A percentile compares a stretch with the other conserved stretches of the same genome.
These are phyloP conservation scores for Brienomyrus brachyistius DNA, from an alignment of 2,113 vertebrate species.

Conservation along the genomic window DNA sequence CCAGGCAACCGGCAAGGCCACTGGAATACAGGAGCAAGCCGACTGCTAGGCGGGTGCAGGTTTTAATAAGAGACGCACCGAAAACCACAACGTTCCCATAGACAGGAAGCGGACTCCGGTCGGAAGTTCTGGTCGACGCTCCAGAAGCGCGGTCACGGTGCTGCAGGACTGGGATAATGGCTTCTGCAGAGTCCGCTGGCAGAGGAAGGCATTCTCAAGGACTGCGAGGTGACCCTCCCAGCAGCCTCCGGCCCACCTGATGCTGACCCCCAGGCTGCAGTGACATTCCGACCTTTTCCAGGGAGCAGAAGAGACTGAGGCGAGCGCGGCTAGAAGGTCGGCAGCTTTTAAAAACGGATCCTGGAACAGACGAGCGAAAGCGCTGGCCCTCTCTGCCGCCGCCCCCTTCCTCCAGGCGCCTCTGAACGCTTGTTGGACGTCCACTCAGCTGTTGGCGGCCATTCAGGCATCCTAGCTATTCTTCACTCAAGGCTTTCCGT, in stretches of 20 bases:
- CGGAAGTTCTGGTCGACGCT: background rate
- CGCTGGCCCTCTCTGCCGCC: background rate
- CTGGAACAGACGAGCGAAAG: background rate
- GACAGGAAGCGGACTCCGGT: background rate
- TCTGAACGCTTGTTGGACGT: background rate
- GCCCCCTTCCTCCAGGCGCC: background rate
- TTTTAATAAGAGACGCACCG: background rate
- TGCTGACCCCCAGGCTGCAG: background rate
- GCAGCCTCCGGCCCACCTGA: background rate
- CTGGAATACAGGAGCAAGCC: background rate
- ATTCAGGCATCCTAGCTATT: background rate
- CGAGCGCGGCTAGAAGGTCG: background rate
- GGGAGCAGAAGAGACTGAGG: background rate
- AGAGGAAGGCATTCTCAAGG: background rate
- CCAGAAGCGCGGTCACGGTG: background rate
- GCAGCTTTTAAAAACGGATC: background rate
- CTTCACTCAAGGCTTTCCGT: background rate
- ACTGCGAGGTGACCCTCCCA: background rate
- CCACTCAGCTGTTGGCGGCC: background rate
- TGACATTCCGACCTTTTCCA: background rate
- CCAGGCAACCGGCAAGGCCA: slow-evolving; percentile 22
- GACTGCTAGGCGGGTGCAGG: background rate
- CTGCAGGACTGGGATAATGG: background rate
- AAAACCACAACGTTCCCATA: background rate
- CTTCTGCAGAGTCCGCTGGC: background rate